Base-by-base conservation (phyloP, 1,140 invertebrate genomes). In the Liolophura sinensis region DNA sequence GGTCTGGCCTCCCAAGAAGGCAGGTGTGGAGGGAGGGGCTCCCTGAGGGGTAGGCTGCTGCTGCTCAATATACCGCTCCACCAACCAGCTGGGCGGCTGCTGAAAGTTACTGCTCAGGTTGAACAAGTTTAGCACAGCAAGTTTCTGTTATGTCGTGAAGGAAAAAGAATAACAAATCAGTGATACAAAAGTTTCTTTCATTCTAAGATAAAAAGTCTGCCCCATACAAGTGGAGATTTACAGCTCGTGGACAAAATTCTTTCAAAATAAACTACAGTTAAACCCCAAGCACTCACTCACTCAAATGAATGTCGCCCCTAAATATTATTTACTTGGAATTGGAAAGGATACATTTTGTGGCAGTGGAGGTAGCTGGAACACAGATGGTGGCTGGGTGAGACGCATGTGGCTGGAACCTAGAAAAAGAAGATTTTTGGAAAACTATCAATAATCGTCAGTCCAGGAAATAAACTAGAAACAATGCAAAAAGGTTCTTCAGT, bases 311-410 rank as follows among this genome's bases (percentile, higher is more conserved):
- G 1, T 47, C 46, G 9, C 16, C 18, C 27, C 31, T 20, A 47
- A 15, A n/a, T 20, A 9, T 3, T 20, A 11, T 60, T 15, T 18
- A 18, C 24, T 27, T 15, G 4, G 6, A 15, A 27, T 7, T 27
- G 62, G 20, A 65, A 78, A 79, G 74, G 77, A 79, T 79, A 81
- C 79, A 73, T 77, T 73, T 46, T 68, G 63, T 47, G 73, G 73
- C 48, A 83, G 57, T 15, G 82, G 80, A 18, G 82, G 82, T 49
- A 83, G 64, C 65, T 78, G 73, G 66, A 82, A 75, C 54, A 82
- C 74, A 1, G 82, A 80, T 16, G 82, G 82, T 24, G 80, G 78
- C 57, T 83, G 82, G 9, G 79, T 79, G 27, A 83, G 62, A 52
- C 80, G 62, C 18, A 80, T 40, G 54, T 78, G 75, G 52, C 70